Conservation (phyloP, 1,140 invertebrate species). For the Drosophila gunungcola region DNA sequence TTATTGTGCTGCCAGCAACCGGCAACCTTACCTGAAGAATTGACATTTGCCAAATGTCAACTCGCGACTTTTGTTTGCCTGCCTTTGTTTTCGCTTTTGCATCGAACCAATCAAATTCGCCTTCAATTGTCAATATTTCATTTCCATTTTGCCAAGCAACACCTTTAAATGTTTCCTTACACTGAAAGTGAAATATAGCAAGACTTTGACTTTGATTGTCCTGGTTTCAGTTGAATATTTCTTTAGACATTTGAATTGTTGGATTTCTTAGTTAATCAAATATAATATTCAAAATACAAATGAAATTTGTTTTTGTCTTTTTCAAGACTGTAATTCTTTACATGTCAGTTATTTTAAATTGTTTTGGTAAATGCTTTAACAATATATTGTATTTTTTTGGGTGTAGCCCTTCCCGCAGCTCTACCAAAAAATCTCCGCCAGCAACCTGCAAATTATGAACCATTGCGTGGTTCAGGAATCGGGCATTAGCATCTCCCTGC, state of each 20-base stretch:
- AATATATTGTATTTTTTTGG: neutral
- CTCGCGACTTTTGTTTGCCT: conserved; percentile 48
- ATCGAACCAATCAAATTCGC: conserved; percentile 40
- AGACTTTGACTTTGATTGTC: neutral
- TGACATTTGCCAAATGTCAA: conserved; percentile 78
- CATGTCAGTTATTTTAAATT: neutral
- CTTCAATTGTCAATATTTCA: conserved; percentile 29
- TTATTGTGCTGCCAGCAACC: conserved; percentile 30
- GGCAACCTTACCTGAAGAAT: conserved; percentile 37
- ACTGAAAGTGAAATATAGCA: neutral
- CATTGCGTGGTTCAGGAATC: conserved; percentile 51
- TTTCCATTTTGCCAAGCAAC: conserved; percentile 49
- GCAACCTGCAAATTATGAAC: conserved; percentile 71
- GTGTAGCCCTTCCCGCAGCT: neutral
- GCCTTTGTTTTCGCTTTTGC: conserved; percentile 19
- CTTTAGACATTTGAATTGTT: no score
- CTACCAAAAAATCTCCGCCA: neutral
- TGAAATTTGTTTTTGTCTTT: no score
- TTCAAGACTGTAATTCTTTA: no score
- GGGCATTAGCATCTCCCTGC: conserved; percentile 45
- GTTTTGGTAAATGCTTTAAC: neutral
- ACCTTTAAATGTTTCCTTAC: conserved; percentile 35
- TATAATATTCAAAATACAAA: no score
- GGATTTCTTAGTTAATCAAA: no score
- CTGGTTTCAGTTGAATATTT: no score